Evolutionary conservation across 2,888 invertebrate genomes (phyloP).

Genomic region (Willowsia nigromaculata): DNA sequence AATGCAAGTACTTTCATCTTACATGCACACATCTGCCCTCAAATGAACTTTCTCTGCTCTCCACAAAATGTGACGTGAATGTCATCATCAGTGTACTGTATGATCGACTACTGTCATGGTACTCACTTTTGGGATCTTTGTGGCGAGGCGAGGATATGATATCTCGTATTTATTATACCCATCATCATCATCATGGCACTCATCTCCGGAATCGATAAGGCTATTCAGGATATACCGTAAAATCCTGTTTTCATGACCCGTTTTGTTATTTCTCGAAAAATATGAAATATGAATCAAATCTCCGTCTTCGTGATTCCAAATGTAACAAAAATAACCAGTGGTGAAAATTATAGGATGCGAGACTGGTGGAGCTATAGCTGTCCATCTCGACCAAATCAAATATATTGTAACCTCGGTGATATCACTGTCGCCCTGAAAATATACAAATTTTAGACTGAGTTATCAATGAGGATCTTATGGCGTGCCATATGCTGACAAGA

Average conservation of each 20-base stretch:
- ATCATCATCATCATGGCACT: background rate
- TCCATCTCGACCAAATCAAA: no score
- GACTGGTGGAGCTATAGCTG: no score
- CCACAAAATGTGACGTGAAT: background rate
- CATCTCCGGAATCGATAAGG: constrained; percentile 9
- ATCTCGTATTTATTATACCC: constrained; percentile 1
- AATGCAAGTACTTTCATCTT: background rate
- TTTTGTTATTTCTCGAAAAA: background rate
- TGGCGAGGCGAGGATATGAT: background rate
- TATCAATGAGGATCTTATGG: background rate
- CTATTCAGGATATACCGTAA: background rate
- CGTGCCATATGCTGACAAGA: background rate
- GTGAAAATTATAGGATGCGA: no score
- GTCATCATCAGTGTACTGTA: background rate
- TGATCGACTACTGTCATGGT: background rate
- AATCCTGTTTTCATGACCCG: background rate
- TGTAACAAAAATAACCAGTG: no score
- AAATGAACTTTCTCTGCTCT: background rate
- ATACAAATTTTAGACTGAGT: background rate
- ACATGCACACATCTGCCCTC: background rate
- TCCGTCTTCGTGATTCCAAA: no score
- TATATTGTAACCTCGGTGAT: no score
- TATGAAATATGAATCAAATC: no score
- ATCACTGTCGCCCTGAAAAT: background rate
- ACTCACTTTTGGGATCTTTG: background rate